Evolutionary conservation across 2,888 invertebrate species (phyloP), one percentile per base, ranked within the genome.

Genomic region (Elysia crispata): DNA sequence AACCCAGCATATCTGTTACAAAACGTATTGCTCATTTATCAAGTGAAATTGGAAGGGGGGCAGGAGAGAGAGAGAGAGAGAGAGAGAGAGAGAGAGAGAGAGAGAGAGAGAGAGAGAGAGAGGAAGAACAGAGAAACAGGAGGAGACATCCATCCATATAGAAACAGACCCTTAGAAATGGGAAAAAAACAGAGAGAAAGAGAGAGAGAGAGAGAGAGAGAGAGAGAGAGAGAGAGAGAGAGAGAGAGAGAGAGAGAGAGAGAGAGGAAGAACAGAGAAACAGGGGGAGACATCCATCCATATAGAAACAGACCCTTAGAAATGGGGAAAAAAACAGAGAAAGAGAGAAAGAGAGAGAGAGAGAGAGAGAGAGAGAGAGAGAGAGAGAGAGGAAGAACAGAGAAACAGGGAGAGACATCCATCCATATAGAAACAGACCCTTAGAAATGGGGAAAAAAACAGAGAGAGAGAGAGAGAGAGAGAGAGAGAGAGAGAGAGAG

Each of bases 361-460:
- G n/a, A n/a, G 25, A 66, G 49, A 50, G 57, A 60, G 3, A 25
- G 41, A 30, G 50, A 66, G 49, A 50, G 64, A 50, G 33, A 20
- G 76, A 50, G 25, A 23, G 76, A 57, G 60, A 28, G 57, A 74
- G 23, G 28, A 72, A 25, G 23, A 1, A 20, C n/a, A n/a, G 60
- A 73, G 28, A 54, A 28, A 73, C 11, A 54, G 73, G 23, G 13
- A 54, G 60, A 75, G 31, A 62, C 60, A 77, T 5, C 25, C 1
- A 50, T 28, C 8, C 30, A 0, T 8, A 41, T 41, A 72, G 13
- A 54, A 50, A 67, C 6, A 49, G 62, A 66, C 3, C n/a, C 1
- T 57, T 30, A 74, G 28, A 49, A 5, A 67, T 20, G 31, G 41
- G 28, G n/a, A n/a, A 31, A 13, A 6, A n/a, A 1, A 31, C 30